A percentile compares a stretch with the other conserved stretches of the same genome.
phyloP scores from a whole-genome alignment of 2,888 invertebrate genomes.

The Calliopum simillimum region DNA sequence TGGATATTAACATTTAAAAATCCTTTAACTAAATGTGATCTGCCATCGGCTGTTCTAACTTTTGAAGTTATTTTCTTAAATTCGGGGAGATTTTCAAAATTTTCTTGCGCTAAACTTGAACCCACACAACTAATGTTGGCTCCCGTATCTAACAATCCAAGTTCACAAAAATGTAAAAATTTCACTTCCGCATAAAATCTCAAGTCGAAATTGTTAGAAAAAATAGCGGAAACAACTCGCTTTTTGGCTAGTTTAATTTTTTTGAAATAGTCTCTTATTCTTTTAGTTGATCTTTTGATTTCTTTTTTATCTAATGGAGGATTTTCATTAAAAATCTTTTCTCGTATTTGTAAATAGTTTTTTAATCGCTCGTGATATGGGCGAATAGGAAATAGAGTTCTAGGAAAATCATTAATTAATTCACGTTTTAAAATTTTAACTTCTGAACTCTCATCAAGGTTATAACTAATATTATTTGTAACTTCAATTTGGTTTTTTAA shows the following conservation, averaged over 20 bases:
- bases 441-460: not conserved
- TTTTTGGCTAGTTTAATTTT: conserved; percentile 6
- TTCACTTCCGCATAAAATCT: conserved; percentile 31
- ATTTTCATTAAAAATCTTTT: not conserved
- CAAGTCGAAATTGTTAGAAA: conserved; percentile 14
- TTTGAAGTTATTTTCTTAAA: conserved; percentile 7
- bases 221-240: conserved; percentile 27
- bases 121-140: too few relatives aligned
- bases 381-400: not conserved
- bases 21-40: conserved; percentile 6
- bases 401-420: not conserved
- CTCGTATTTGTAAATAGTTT: too few relatives aligned
- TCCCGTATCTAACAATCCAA: too few relatives aligned
- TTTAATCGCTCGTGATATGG: conserved; percentile 9
- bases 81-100: not conserved
- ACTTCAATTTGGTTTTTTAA: too few relatives aligned
- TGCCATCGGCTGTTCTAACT: conserved; percentile 27
- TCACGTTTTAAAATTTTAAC: not conserved
- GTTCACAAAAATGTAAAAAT: conserved; percentile 18
- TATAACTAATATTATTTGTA: too few relatives aligned
- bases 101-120: conserved; percentile 9
- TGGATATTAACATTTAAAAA: conserved; percentile 2
- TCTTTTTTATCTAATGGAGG: not conserved
- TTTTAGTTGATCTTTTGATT: conserved; percentile 18
- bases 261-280: conserved; percentile 23